A percentile compares a stretch with the other conserved stretches of the same genome.
These are phyloP conservation scores for Gryllus bimaculatus DNA, from an alignment of 1,140 invertebrate species.

Conservation along the genomic window DNA sequence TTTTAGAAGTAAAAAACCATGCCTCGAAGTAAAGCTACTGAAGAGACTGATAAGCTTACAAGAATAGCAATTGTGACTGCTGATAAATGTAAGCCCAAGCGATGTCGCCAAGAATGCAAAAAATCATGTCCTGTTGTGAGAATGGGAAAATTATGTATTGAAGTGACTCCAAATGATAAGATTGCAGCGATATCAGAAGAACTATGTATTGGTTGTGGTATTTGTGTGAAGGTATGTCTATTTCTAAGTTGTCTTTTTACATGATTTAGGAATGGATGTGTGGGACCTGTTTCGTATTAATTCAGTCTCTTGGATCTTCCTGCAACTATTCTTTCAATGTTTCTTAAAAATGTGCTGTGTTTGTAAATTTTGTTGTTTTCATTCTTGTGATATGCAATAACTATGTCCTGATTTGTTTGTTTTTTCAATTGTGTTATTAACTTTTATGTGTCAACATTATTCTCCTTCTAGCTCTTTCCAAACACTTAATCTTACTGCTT, in stretches of 20 bases:
- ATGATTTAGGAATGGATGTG: too few species aligned
- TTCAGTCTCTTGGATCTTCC: too few species aligned
- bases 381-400: not conserved
- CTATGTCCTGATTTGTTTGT: not conserved
- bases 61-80: constrained; percentile 97
- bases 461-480: too few species aligned
- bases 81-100: constrained; percentile 98
- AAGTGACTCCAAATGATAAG: constrained; percentile 95
- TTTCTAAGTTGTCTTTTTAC: not conserved
- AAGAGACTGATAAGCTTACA: constrained; percentile 84
- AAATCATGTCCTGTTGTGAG: constrained; percentile 96
- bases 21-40: constrained; percentile 63
- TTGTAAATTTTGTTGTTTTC: not conserved
- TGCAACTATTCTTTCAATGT: too few species aligned
- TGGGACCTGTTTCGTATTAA: too few species aligned
- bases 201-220: constrained; percentile 99
- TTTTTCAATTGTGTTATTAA: too few species aligned
- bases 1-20: constrained; percentile 33
- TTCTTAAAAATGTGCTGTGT: not conserved
- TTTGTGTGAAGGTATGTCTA: constrained; percentile 65
- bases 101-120: constrained; percentile 98
- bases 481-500: too few species aligned
- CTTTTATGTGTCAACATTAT: too few species aligned
- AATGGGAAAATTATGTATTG: constrained; percentile 99
- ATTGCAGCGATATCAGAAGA: constrained; percentile 97